These are phyloP conservation scores for Lanius collurio DNA, from an alignment of 2,113 vertebrate genomes.

Conservation along the genomic window DNA sequence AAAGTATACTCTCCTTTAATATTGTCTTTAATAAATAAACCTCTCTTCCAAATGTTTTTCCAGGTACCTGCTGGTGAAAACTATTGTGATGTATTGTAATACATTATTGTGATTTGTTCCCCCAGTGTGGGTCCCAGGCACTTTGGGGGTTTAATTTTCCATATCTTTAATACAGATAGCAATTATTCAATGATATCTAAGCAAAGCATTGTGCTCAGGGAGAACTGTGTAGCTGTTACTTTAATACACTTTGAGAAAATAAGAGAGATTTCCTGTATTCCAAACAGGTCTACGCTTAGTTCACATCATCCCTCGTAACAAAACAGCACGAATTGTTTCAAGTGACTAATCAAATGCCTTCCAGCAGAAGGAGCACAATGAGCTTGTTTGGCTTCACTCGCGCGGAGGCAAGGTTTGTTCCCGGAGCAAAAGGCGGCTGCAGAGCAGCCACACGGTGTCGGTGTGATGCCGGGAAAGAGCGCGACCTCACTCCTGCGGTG, in stretches of 20 bases:
- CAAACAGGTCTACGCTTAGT: background rate
- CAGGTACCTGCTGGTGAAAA: background rate
- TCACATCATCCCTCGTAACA: background rate
- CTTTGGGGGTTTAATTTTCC: background rate
- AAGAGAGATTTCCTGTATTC: background rate
- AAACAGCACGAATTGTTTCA: background rate
- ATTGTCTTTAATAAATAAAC: background rate
- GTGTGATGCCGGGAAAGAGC: background rate
- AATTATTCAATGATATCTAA: background rate
- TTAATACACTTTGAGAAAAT: background rate
- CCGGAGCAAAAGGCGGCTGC: background rate
- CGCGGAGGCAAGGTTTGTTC: rapidly evolving
- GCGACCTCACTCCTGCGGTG: rapidly evolving
- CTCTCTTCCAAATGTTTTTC: background rate
- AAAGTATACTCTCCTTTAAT: background rate
- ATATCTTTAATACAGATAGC: background rate
- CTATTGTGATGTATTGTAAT: background rate
- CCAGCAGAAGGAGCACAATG: rapidly evolving
- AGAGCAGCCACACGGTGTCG: background rate
- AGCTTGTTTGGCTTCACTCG: rapidly evolving
- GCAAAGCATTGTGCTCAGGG: background rate
- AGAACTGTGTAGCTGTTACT: background rate
- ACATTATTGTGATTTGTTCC: background rate
- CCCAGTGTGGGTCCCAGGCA: background rate
- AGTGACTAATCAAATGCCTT: background rate